These are phyloP conservation scores for Rousettus madagascariensis DNA, from an alignment of 2,797 vertebrate species.

Conservation along the genomic window DNA sequence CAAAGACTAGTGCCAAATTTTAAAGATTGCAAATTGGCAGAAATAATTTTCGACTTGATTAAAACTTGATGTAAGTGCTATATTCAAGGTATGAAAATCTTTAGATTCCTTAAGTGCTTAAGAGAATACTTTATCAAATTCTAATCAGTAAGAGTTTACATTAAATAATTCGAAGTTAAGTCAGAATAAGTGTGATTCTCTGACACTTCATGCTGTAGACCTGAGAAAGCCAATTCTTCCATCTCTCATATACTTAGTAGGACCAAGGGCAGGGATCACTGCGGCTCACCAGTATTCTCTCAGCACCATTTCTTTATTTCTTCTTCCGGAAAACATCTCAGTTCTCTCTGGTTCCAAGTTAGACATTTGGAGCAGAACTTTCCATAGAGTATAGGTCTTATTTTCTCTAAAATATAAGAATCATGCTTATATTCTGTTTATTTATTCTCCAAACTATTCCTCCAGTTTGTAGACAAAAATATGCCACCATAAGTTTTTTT, in stretches of 20 bases:
- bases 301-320: not conserved
- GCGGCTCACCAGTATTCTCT: not conserved
- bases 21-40: not conserved
- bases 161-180: not conserved
- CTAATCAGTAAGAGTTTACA: not conserved
- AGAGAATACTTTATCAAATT: not conserved
- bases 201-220: not conserved
- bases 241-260: not conserved
- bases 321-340: not conserved
- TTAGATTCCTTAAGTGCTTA: not conserved
- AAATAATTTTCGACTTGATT: not conserved
- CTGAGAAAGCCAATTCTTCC: not conserved
- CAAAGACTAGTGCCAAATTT: not conserved
- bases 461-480: not conserved
- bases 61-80: not conserved
- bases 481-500: not conserved
- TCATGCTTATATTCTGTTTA: not conserved
- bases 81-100: not conserved
- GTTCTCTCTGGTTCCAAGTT: not conserved
- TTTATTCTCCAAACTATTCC: not conserved
- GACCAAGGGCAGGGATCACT: not conserved
- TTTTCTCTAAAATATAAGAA: not conserved
- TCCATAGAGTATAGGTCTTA: not conserved
- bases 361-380: not conserved
- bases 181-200: not conserved